Percentiles rank a stretch among this genome's conserved stretches.
Evolutionary conservation across 2,113 vertebrate genomes (phyloP).

Genomic region (Ctenodactylus gundi): DNA sequence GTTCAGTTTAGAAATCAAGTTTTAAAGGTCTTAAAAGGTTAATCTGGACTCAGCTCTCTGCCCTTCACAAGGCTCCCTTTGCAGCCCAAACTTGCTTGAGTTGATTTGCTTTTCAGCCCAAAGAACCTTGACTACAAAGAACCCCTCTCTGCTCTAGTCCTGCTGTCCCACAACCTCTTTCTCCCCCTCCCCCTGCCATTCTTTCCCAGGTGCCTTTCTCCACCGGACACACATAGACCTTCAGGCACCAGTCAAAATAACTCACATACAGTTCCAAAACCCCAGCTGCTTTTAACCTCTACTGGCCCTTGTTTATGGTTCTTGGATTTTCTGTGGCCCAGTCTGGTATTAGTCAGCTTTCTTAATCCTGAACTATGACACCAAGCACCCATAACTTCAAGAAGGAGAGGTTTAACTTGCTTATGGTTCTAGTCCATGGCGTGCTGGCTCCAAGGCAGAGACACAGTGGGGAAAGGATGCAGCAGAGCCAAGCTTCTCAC

Average conservation of each 20-base stretch:
- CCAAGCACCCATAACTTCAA: too few species aligned
- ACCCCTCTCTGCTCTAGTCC: background rate
- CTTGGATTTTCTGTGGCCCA: background rate
- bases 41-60: background rate
- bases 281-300: background rate
- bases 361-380: too few species aligned
- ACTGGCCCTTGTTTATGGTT: background rate
- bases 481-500: too few species aligned
- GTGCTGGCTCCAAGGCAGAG: too few species aligned
- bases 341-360: too few species aligned
- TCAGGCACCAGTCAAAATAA: background rate
- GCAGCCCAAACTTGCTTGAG: background rate
- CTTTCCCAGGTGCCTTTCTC: background rate
- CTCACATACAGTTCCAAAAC: background rate
- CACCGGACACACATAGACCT: too few species aligned
- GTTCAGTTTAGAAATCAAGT: background rate
- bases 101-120: background rate
- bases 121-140: background rate
- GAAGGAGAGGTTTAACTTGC: too few species aligned
- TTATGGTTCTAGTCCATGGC: too few species aligned
- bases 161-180: background rate
- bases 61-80: background rate
- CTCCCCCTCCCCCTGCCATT: background rate
- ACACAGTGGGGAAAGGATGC: too few species aligned
- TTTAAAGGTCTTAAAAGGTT: background rate